Conservation (phyloP, 2,113 vertebrate species). For the Garra rufa region DNA sequence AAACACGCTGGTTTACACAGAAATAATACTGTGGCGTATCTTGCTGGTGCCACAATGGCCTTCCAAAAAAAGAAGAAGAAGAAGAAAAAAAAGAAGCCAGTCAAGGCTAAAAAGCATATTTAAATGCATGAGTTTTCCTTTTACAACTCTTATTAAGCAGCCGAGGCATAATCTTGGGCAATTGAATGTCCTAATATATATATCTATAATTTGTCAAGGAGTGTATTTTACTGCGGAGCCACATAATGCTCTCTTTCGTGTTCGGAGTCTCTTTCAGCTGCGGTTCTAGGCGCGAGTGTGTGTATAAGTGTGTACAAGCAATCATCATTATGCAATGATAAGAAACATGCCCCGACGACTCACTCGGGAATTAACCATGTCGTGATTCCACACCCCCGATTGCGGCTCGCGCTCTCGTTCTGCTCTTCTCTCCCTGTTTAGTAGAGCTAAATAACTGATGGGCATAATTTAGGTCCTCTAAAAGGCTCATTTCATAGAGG, state of each 20-base stretch:
- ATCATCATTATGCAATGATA: slow-evolving; percentile 75
- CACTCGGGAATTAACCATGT: slow-evolving; percentile 65
- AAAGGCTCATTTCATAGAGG: slow-evolving; percentile 74
- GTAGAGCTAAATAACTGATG: slow-evolving; percentile 69
- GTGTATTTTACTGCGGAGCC: slow-evolving; percentile 40
- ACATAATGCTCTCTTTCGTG: slow-evolving; percentile 11
- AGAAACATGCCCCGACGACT: slow-evolving; percentile 64
- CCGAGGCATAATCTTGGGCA: slow-evolving; percentile 72
- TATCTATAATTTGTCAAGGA: slow-evolving; percentile 62
- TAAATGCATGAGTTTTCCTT: slow-evolving; percentile 82
- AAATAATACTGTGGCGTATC: slow-evolving; percentile 69
- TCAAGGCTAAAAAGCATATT: slow-evolving; percentile 80
- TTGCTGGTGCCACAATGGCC: slow-evolving; percentile 65
- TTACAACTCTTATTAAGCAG: slow-evolving; percentile 75
- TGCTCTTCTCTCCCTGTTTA: slow-evolving; percentile 18
- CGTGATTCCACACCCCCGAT: slow-evolving; percentile 43
- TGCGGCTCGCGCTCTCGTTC: slow-evolving; percentile 40
- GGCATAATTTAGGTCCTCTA: slow-evolving; percentile 77
- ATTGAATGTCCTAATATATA: slow-evolving; percentile 73
- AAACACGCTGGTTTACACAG: slow-evolving; percentile 74
- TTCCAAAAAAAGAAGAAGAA: slow-evolving; percentile 56
- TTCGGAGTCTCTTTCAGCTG: slow-evolving; percentile 40
- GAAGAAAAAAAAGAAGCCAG: slow-evolving; percentile 59
- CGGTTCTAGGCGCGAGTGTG: slow-evolving; percentile 54
- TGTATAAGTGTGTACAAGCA: slow-evolving; percentile 61